Percentiles rank a stretch among this genome's conserved stretches.
Conservation (phyloP, 2,888 invertebrate genomes). For the Sepiola atlantica region DNA sequence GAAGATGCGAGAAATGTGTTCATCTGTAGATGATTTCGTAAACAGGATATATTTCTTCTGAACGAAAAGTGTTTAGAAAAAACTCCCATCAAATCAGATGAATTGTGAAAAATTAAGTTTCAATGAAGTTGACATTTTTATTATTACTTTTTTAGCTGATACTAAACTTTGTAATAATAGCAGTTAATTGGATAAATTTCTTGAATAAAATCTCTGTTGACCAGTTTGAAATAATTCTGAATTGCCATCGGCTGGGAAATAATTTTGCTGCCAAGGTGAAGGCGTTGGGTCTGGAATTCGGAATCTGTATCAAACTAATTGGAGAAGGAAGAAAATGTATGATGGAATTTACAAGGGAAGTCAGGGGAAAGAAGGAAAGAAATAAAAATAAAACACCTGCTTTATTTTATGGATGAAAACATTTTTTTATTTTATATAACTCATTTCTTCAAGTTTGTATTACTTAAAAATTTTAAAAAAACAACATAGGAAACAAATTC, state of each 20-base stretch:
- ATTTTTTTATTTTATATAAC: background rate
- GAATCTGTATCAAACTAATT: background rate
- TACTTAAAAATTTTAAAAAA: background rate
- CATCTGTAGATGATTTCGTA: no score
- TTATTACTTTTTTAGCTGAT: no score
- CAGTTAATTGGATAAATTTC: no score
- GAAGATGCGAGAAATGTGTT: no score
- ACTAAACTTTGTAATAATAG: no score
- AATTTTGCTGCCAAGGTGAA: background rate
- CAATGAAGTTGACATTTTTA: no score
- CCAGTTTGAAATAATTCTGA: no score
- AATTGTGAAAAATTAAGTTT: no score
- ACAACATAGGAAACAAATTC: background rate
- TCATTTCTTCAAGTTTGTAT: background rate
- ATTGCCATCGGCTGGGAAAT: slow-evolving; percentile 9
- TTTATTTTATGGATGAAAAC: background rate
- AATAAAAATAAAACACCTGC: background rate
- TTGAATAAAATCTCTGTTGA: no score
- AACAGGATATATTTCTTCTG: no score
- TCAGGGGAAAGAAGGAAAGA: background rate
- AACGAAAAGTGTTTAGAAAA: no score
- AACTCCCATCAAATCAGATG: no score
- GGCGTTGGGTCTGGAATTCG: background rate
- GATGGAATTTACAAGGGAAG: background rate
- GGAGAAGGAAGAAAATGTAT: slow-evolving; percentile 32